These are phyloP conservation scores for Xenops minutus DNA, from an alignment of 2,797 vertebrate genomes.

Conservation along the genomic window DNA sequence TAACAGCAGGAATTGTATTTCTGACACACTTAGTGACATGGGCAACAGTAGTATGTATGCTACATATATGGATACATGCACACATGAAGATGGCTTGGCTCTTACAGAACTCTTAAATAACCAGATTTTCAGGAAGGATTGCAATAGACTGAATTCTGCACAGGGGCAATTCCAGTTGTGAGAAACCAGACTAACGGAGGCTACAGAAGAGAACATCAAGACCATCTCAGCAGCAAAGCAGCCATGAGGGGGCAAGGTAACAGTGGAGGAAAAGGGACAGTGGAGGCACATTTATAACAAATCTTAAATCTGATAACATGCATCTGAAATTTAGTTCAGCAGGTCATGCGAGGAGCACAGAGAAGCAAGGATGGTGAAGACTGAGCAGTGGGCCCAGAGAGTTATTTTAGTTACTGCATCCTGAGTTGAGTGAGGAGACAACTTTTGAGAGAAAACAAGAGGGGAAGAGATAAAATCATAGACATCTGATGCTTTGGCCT, in stretches of 20 bases:
- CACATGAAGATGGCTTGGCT: background rate
- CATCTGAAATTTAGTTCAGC: background rate
- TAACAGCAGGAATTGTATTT: background rate
- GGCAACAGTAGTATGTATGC: background rate
- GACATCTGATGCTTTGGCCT: background rate
- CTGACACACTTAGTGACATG: background rate
- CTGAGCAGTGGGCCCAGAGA: background rate
- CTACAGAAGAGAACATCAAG: background rate
- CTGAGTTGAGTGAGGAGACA: background rate
- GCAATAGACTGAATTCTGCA: background rate
- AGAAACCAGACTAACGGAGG: background rate
- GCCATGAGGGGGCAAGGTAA: background rate
- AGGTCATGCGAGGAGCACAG: background rate
- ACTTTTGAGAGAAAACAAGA: background rate
- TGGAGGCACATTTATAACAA: background rate
- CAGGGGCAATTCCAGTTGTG: background rate
- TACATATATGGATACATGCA: accelerated
- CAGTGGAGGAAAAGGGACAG: accelerated
- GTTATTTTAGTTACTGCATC: background rate
- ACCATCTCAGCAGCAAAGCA: background rate
- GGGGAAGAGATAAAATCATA: background rate
- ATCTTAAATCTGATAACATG: background rate
- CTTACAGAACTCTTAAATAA: background rate
- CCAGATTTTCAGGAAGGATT: background rate
- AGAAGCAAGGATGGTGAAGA: background rate